Evolutionary conservation across 2,797 vertebrate genomes (phyloP).

Genomic region (Sebastes wilsoni): DNA sequence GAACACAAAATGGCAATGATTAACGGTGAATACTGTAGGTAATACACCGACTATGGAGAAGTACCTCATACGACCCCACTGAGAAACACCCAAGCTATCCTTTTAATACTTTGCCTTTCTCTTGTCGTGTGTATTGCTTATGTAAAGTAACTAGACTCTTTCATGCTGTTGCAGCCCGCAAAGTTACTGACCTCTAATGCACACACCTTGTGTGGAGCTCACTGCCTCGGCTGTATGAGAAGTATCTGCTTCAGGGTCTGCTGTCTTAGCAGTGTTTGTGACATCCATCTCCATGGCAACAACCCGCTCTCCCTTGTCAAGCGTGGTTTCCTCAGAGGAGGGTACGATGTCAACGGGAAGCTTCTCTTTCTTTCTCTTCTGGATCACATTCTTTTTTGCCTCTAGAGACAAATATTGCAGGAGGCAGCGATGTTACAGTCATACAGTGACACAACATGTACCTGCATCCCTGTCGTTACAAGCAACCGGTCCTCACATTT

Average conservation of each 20-base stretch:
- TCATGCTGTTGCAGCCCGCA: background rate
- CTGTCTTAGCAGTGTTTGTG: background rate
- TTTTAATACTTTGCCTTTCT: too few species aligned
- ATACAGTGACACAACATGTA: background rate
- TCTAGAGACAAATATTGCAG: constrained; percentile 72
- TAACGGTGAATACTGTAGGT: background rate
- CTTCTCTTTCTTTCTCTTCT: constrained; percentile 87
- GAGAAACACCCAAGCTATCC: too few species aligned
- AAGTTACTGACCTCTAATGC: background rate
- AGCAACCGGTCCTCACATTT: background rate
- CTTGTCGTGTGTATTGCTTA: too few species aligned
- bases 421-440: background rate
- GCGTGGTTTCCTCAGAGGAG: background rate
- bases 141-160: background rate
- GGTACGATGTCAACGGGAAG: constrained; percentile 71
- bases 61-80: background rate
- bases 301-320: constrained; percentile 1
- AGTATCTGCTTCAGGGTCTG: background rate
- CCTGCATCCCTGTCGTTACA: too few species aligned
- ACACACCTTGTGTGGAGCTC: constrained; percentile 1
- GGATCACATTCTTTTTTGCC: constrained; percentile 68
- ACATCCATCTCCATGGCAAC: constrained; percentile 7
- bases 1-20: background rate
- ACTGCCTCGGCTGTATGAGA: background rate
- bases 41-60: background rate